A percentile compares a stretch with the other conserved stretches of the same genome.
Evolutionary conservation across 2,797 vertebrate species (phyloP).

Genomic region (Phyllotis vaccarum): DNA sequence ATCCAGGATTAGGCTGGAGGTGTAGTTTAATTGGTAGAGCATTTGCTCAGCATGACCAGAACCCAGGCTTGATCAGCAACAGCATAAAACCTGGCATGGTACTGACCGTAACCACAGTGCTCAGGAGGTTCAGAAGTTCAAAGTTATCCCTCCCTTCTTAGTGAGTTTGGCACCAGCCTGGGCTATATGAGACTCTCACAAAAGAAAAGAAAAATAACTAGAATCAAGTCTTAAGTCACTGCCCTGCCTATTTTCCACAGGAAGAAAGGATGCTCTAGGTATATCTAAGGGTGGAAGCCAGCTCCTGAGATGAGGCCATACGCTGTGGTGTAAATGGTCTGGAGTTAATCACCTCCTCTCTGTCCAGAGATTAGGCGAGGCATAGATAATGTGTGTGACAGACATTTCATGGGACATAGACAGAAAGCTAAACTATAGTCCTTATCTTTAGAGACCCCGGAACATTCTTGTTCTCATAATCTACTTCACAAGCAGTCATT

Average conservation of each 20-base stretch:
- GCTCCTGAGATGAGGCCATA: neutral
- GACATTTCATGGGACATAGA: neutral
- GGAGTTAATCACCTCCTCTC: neutral
- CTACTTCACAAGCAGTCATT: neutral
- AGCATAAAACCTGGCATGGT: neutral
- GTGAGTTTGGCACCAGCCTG: neutral
- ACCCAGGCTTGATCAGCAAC: neutral
- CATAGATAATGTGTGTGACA: neutral
- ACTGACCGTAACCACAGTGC: too few species aligned
- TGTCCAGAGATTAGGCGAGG: neutral
- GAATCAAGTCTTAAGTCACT: neutral
- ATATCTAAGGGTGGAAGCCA: neutral
- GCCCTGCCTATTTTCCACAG: neutral
- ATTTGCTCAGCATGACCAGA: too few species aligned
- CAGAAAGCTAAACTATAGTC: neutral
- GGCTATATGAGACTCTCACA: neutral
- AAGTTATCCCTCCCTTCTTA: neutral
- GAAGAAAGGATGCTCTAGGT: neutral
- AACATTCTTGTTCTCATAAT: neutral
- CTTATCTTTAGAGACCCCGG: fast-evolving
- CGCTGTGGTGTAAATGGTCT: neutral
- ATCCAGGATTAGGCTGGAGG: neutral
- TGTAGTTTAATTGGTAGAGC: too few species aligned
- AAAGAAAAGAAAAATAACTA: neutral
- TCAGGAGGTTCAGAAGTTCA: neutral